Evolutionary conservation across 2,113 vertebrate species (phyloP).

Genomic region (Cephalopholis sonnerati): DNA sequence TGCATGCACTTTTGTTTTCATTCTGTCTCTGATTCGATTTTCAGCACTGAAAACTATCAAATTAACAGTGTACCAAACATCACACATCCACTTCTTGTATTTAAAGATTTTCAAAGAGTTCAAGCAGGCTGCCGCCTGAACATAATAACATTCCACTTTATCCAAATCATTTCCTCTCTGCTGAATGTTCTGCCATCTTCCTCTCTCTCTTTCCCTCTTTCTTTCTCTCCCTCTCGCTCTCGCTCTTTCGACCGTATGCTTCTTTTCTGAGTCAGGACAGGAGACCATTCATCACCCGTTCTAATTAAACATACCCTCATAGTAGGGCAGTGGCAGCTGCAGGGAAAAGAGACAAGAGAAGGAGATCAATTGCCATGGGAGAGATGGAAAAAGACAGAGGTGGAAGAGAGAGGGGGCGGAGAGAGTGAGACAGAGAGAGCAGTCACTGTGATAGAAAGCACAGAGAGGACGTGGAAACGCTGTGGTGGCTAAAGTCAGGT

Average conservation of each 20-base stretch:
- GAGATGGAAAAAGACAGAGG: constrained; percentile 62
- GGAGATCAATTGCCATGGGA: constrained; percentile 69
- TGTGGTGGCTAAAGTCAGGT: constrained; percentile 51
- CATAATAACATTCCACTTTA: constrained; percentile 42
- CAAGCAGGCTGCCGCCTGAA: constrained; percentile 15
- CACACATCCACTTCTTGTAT: neutral
- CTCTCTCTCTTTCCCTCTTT: constrained; percentile 12
- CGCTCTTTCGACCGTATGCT: constrained; percentile 37
- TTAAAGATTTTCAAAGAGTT: constrained; percentile 13
- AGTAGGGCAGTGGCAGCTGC: constrained; percentile 59
- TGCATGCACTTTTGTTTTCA: neutral
- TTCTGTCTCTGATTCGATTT: neutral
- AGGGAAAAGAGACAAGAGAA: constrained; percentile 62
- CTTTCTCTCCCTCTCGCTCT: constrained; percentile 24
- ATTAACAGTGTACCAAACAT: neutral
- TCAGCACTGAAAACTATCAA: neutral
- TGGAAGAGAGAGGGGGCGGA: constrained; percentile 1
- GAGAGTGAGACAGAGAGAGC: constrained; percentile 33
- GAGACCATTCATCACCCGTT: constrained; percentile 71
- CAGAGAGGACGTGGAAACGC: constrained; percentile 36
- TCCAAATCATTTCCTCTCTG: constrained; percentile 50
- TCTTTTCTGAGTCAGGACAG: constrained; percentile 57
- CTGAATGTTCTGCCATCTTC: constrained; percentile 32
- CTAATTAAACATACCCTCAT: constrained; percentile 77
- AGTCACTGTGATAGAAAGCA: constrained; percentile 54